phyloP scores from a whole-genome alignment of 2,888 invertebrate species.

The Rhagonycha fulva region DNA sequence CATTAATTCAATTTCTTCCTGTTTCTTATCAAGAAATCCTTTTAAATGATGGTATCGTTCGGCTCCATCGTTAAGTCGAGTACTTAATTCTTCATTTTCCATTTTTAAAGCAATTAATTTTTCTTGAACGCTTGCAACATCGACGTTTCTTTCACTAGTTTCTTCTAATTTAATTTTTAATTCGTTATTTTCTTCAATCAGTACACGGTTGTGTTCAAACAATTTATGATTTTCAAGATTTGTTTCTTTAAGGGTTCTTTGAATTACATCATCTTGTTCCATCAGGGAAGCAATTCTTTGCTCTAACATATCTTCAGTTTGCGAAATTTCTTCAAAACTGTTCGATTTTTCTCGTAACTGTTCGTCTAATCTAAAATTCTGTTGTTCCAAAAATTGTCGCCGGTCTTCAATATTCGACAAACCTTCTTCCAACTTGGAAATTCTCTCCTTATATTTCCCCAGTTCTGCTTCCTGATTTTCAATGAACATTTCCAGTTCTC shows the following conservation, averaged over 20 bases:
- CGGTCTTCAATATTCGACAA: conserved; percentile 65
- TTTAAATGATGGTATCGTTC: conserved; percentile 57
- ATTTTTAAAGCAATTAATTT: conserved; percentile 57
- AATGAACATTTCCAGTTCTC: conserved; percentile 74
- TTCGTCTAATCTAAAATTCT: conserved; percentile 64
- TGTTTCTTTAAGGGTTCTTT: conserved; percentile 62
- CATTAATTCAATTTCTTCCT: conserved; percentile 56
- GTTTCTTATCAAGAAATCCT: conserved; percentile 52
- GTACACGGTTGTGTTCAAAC: conserved; percentile 59
- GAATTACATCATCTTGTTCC: conserved; percentile 66
- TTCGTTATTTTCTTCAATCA: conserved; percentile 41
- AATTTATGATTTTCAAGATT: conserved; percentile 62
- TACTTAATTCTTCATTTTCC: conserved; percentile 57
- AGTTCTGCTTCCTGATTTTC: conserved; percentile 74
- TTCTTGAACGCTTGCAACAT: conserved; percentile 40
- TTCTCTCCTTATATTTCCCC: conserved; percentile 65
- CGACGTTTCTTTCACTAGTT: conserved; percentile 22
- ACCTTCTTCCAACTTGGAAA: conserved; percentile 69
- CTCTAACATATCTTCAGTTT: conserved; percentile 66
- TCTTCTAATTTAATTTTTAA: conserved; percentile 25
- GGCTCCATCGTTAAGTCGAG: conserved; percentile 57
- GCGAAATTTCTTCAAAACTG: conserved; percentile 60
- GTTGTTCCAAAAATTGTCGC: conserved; percentile 63
- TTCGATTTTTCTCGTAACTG: conserved; percentile 62
- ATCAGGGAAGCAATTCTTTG: conserved; percentile 65